phyloP scores from a whole-genome alignment of 2,113 vertebrate species.

The Dipodomys spectabilis region DNA sequence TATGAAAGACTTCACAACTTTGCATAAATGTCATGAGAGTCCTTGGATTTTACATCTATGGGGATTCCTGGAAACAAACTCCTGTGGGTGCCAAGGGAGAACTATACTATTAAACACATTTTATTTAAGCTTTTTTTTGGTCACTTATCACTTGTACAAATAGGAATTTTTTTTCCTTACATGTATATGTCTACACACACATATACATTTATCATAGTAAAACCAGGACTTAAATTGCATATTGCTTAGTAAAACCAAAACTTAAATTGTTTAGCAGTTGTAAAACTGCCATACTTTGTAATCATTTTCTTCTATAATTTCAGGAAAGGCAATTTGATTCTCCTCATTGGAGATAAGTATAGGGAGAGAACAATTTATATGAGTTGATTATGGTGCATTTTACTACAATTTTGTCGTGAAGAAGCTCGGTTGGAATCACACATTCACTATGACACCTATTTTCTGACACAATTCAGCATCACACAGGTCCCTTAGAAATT shows the following conservation, averaged over 20 bases:
- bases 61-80: not conserved
- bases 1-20: not conserved
- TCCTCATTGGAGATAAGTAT: slow-evolving; percentile 39
- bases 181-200: too few species aligned
- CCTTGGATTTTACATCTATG: not conserved
- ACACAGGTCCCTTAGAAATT: slow-evolving; percentile 39
- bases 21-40: not conserved
- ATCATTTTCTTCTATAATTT: slow-evolving; percentile 48
- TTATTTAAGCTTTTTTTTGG: slow-evolving; percentile 12
- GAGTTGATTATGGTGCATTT: slow-evolving; percentile 67
- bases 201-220: too few species aligned
- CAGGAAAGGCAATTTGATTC: slow-evolving; percentile 54
- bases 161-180: not conserved
- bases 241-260: slow-evolving; percentile 12
- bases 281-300: slow-evolving; percentile 48
- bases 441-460: slow-evolving; percentile 54
- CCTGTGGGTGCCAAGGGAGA: not conserved
- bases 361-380: slow-evolving; percentile 47
- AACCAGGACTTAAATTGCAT: not conserved
- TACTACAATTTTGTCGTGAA: slow-evolving; percentile 61
- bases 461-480: slow-evolving; percentile 58
- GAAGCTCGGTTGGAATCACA: slow-evolving; percentile 34
- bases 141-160: slow-evolving; percentile 32
- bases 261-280: slow-evolving; percentile 26
- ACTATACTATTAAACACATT: slow-evolving; percentile 1